Percentiles rank a stretch among this genome's conserved stretches.
These are phyloP conservation scores for Heliconius ismenius DNA, from an alignment of 2,888 invertebrate species.

Conservation along the genomic window DNA sequence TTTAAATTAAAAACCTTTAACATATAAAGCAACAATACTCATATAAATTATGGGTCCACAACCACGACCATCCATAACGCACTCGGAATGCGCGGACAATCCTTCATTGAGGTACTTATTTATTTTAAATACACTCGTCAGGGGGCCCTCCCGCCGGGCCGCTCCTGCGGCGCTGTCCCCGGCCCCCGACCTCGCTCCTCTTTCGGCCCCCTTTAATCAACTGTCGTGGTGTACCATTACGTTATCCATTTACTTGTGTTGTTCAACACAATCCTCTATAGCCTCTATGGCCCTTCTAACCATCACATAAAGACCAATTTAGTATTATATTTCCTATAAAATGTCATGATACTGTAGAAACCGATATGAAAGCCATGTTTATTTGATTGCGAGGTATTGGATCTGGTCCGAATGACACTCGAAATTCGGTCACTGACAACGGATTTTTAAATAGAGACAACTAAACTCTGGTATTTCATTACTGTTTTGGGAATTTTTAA, in stretches of 20 bases:
- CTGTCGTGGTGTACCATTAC: slow-evolving; percentile 75
- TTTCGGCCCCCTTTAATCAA: slow-evolving; percentile 82
- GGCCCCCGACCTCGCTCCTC: slow-evolving; percentile 75
- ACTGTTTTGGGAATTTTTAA: slow-evolving; percentile 29
- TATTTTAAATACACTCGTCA: slow-evolving; percentile 83
- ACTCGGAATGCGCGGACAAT: slow-evolving; percentile 74
- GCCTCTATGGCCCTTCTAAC: slow-evolving; percentile 39
- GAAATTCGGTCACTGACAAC: slow-evolving; percentile 53
- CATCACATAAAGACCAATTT: slow-evolving; percentile 36
- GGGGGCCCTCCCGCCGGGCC: slow-evolving; percentile 73
- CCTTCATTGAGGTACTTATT: slow-evolving; percentile 82
- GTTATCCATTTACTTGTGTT: slow-evolving; percentile 44
- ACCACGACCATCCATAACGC: slow-evolving; percentile 64
- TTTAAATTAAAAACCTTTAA: slow-evolving; percentile 26
- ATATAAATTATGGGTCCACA: slow-evolving; percentile 64
- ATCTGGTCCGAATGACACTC: slow-evolving; percentile 65
- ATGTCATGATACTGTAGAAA: slow-evolving; percentile 45
- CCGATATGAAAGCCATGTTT: slow-evolving; percentile 64
- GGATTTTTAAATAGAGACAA: slow-evolving; percentile 42
- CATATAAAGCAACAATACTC: slow-evolving; percentile 43
- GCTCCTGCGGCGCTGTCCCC: slow-evolving; percentile 78
- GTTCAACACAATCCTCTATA: slow-evolving; percentile 32
- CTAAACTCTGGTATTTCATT: slow-evolving; percentile 40
- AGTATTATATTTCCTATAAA: slow-evolving; percentile 44
- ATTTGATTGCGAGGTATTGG: slow-evolving; percentile 71